Conservation (phyloP, 2,113 vertebrate genomes). For the Alouatta palliata region DNA sequence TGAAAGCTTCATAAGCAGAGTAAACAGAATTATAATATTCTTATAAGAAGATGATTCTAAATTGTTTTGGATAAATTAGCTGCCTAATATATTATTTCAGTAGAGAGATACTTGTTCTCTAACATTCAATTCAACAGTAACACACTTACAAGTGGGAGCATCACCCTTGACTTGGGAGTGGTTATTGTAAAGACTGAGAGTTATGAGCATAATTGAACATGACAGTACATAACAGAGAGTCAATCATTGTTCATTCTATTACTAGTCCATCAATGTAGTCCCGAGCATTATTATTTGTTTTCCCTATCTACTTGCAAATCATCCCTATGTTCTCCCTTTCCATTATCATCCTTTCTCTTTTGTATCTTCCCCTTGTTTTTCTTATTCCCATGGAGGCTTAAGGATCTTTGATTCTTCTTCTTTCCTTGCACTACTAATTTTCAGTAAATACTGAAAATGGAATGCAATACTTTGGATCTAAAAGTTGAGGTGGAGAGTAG, state of each 20-base stretch:
- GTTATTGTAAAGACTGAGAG: background rate
- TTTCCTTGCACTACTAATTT: background rate
- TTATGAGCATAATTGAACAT: background rate
- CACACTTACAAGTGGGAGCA: background rate
- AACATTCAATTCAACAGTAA: background rate
- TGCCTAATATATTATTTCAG: background rate
- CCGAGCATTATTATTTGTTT: background rate
- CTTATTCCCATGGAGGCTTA: background rate
- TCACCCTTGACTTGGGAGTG: background rate
- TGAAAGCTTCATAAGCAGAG: no score
- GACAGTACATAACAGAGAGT: background rate
- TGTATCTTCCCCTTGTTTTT: background rate
- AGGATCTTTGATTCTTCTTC: background rate
- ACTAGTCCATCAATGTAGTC: background rate
- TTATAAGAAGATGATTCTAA: background rate
- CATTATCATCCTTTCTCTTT: background rate
- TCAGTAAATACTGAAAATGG: background rate
- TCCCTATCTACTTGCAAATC: background rate
- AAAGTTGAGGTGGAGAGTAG: background rate
- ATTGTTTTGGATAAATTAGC: background rate
- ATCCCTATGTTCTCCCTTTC: background rate
- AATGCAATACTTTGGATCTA: background rate
- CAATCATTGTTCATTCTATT: background rate
- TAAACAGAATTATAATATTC: background rate
- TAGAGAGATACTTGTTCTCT: background rate